Conservation (phyloP, 2,797 vertebrate species). For the Todus mexicanus region DNA sequence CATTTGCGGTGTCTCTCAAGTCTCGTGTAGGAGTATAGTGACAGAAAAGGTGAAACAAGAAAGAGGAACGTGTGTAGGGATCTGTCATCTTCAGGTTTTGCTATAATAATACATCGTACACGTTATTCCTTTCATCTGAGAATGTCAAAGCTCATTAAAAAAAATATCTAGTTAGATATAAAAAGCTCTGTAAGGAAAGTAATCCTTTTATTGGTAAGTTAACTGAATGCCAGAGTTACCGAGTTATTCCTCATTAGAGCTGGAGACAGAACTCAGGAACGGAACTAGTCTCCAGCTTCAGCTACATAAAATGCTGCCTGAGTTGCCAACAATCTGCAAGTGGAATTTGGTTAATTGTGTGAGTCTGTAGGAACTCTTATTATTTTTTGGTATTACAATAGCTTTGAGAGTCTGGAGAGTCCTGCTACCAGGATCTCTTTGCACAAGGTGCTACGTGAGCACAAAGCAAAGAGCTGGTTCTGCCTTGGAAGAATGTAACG, state of each 20-base stretch:
- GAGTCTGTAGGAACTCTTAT: constrained; percentile 8
- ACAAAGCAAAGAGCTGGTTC: background rate
- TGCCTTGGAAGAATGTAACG: background rate
- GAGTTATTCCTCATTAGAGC: constrained; percentile 20
- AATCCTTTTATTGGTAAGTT: constrained; percentile 16
- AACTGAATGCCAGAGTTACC: background rate
- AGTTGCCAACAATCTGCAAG: constrained; percentile 29
- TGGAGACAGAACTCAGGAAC: background rate
- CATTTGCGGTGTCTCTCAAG: background rate
- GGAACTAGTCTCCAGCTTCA: background rate
- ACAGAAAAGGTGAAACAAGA: constrained; percentile 47
- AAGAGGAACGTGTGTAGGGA: background rate
- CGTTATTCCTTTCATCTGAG: background rate
- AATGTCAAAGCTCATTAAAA: constrained; percentile 31
- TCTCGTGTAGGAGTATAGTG: constrained; percentile 13
- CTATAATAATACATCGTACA: background rate
- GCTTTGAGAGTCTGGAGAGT: background rate
- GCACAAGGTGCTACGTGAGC: background rate
- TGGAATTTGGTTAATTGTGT: constrained; percentile 52
- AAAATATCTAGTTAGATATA: background rate
- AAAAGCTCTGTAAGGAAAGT: background rate
- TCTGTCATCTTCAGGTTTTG: background rate
- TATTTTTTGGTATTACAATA: background rate
- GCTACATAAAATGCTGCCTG: background rate
- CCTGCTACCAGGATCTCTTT: background rate